Conservation (phyloP, 64 coral and sea anemone genomes). For the Dendrophyllia cribrosa region DNA sequence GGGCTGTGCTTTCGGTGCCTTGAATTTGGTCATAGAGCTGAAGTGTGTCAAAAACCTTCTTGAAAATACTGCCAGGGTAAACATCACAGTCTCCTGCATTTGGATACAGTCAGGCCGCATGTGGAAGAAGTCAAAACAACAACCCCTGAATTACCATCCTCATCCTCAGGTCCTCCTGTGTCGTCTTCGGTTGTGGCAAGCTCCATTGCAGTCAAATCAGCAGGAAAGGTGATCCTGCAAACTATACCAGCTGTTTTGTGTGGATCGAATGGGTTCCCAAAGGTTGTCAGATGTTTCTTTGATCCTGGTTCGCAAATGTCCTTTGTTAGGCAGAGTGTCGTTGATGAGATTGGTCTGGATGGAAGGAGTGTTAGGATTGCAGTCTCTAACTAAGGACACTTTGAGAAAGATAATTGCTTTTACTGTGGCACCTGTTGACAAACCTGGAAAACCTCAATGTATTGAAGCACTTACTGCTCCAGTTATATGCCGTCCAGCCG, state of each 20-base stretch:
- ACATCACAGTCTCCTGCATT: constrained; percentile 24
- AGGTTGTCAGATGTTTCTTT: constrained; percentile 15
- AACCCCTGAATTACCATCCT: neutral
- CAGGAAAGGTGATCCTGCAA: too few species aligned
- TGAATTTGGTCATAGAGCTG: constrained; percentile 15
- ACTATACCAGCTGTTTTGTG: too few species aligned
- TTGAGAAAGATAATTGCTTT: constrained; percentile 1
- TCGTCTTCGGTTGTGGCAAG: neutral
- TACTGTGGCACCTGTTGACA: neutral
- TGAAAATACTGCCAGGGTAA: neutral
- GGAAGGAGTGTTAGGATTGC: neutral
- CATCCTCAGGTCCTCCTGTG: neutral
- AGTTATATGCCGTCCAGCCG: constrained; percentile 43
- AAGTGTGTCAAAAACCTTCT: constrained; percentile 14
- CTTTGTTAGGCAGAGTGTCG: neutral
- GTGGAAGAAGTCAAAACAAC: neutral
- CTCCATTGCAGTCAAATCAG: neutral
- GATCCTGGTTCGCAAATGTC: constrained; percentile 45
- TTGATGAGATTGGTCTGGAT: constrained; percentile 13
- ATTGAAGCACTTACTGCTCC: constrained; percentile 7
- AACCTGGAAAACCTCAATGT: neutral
- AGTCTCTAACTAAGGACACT: neutral
- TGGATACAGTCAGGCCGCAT: neutral
- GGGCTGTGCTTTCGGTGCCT: constrained; percentile 13
- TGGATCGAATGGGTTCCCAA: too few species aligned